A percentile compares a stretch with the other conserved stretches of the same genome.
phyloP scores from a whole-genome alignment of 2,888 invertebrate species.

The Drosophila nr. medialis region DNA sequence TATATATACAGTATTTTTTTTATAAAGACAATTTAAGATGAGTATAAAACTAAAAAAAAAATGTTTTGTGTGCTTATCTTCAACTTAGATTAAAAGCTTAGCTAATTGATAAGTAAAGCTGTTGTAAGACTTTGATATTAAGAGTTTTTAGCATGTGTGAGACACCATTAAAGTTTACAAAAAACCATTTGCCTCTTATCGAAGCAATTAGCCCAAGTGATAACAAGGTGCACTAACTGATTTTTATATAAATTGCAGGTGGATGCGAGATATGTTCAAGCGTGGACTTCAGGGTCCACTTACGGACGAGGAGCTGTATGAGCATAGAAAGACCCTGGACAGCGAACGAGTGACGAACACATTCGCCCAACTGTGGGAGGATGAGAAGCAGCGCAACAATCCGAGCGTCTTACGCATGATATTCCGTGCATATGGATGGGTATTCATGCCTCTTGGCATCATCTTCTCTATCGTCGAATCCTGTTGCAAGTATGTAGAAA shows the following conservation, averaged over 20 bases:
- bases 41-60: neutral
- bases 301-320: conserved; percentile 86
- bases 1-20: neutral
- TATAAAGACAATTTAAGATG: neutral
- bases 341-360: conserved; percentile 85
- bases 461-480: conserved; percentile 79
- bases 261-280: conserved; percentile 85
- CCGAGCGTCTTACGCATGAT: conserved; percentile 85
- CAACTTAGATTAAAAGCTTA: neutral
- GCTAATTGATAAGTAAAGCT: neutral
- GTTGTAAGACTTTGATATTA: conserved; percentile 4
- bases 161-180: conserved; percentile 2
- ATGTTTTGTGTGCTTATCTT: accelerated
- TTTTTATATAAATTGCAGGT: conserved; percentile 70
- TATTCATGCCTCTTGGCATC: conserved; percentile 81
- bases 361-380: conserved; percentile 84
- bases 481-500: conserved; percentile 75
- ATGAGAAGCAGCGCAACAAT: conserved; percentile 80
- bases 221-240: neutral
- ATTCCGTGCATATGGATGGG: conserved; percentile 84
- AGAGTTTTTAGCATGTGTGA: neutral
- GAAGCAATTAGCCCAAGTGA: neutral
- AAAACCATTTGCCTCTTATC: conserved; percentile 10
- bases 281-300: conserved; percentile 86
- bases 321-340: conserved; percentile 85